Evolutionary conservation across 2,113 vertebrate genomes (phyloP).

Genomic region (Oxyura jamaicensis): DNA sequence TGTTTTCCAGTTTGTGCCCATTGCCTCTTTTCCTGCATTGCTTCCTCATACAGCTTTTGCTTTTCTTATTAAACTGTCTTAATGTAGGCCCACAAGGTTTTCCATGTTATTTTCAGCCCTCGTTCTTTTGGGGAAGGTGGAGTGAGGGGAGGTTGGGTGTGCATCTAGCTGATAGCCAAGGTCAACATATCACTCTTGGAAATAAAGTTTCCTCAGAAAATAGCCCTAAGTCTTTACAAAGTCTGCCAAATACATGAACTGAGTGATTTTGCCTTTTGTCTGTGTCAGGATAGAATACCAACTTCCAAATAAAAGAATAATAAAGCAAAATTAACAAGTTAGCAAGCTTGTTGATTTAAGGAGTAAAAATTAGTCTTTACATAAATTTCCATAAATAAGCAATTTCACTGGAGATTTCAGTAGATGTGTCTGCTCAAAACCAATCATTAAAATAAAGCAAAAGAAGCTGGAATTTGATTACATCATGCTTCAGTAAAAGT

Average conservation of each 20-base stretch:
- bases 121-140: not conserved
- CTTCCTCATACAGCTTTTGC: not conserved
- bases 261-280: not conserved
- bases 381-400: not conserved
- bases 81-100: fast-evolving
- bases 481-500: not conserved
- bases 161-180: not conserved
- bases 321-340: not conserved
- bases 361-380: not conserved
- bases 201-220: not conserved
- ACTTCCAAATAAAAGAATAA: not conserved
- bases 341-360: not conserved
- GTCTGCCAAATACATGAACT: not conserved
- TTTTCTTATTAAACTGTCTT: fast-evolving
- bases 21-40: not conserved
- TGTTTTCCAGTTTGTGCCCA: not conserved
- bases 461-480: not conserved
- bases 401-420: not conserved
- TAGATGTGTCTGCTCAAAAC: not conserved
- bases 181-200: not conserved
- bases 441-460: not conserved
- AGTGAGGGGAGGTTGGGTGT: not conserved
- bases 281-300: not conserved
- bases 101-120: not conserved
- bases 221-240: not conserved